A percentile compares a stretch with the other conserved stretches of the same genome.
Conservation (phyloP, 2,113 vertebrate genomes). For the Crypturellus undulatus region DNA sequence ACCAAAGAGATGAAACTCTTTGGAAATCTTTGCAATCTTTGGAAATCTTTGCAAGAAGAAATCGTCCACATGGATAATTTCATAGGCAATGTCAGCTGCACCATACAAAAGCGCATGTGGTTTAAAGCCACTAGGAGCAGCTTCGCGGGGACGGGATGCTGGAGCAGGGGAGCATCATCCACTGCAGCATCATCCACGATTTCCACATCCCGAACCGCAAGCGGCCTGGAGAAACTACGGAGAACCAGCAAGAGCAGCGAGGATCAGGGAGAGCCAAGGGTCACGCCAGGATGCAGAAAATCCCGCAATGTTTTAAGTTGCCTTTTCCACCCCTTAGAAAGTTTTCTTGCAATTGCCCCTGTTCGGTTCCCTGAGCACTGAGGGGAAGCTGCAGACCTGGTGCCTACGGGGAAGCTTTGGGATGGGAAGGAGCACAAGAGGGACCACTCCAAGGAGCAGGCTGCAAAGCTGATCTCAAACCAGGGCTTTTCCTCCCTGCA, state of each 20-base stretch:
- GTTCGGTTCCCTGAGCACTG: rapidly evolving
- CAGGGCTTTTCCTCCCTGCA: neutral
- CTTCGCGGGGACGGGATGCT: rapidly evolving
- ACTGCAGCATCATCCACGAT: too few relatives aligned
- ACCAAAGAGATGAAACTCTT: neutral
- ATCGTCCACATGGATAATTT: neutral
- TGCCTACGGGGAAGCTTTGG: neutral
- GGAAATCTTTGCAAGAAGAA: too few relatives aligned
- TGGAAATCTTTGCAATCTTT: neutral
- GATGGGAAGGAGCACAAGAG: neutral
- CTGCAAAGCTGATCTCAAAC: neutral
- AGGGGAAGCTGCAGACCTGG: neutral
- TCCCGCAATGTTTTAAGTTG: rapidly evolving
- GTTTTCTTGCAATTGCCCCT: neutral
- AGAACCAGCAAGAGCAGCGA: rapidly evolving
- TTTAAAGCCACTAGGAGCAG: neutral
- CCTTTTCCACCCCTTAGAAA: neutral
- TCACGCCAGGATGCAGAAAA: neutral
- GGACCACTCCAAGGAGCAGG: neutral
- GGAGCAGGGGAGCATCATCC: neutral
- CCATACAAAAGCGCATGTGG: neutral
- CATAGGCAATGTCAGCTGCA: neutral
- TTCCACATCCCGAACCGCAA: neutral
- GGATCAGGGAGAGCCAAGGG: rapidly evolving
- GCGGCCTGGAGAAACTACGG: neutral